Base-by-base conservation (phyloP, 2,113 vertebrate genomes). In the Cynoglossus semilaevis region DNA sequence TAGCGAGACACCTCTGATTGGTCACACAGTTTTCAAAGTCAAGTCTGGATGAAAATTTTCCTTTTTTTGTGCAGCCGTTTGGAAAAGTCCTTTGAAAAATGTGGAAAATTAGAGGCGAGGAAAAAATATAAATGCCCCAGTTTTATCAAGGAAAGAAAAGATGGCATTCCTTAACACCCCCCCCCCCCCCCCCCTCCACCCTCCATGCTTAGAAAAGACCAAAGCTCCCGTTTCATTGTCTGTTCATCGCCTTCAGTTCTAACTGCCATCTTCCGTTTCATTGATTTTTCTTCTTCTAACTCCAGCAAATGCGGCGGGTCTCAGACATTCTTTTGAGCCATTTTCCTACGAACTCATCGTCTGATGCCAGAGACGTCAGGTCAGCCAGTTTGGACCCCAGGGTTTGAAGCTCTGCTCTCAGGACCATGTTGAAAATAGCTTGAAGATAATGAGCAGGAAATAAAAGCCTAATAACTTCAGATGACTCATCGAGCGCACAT, bases 211-310 rank as follows among this genome's bases (percentile, higher is more conserved):
- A n/a, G n/a, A n/a, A n/a, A n/a, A n/a, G n/a, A n/a, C n/a, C n/a
- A n/a, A n/a, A n/a, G n/a, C n/a, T n/a, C n/a, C n/a, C n/a, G n/a
- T 34, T 0, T 44, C 22, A 53, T 34, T 5, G 19, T 9, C 53
- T 47, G 47, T 29, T 10, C 56, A 63, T 70, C 66, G 55, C 77
- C 79, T 81, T 64, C 29, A 58, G 54, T 63, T 76, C 52, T 61
- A 29, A 18, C 44, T 49, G 16, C 35, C 52, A n/a, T n/a, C n/a
- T n/a, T n/a, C n/a, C n/a, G n/a, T n/a, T n/a, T n/a, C n/a, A n/a
- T n/a, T n/a, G n/a, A n/a, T n/a, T n/a, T n/a, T n/a, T n/a, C n/a
- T n/a, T n/a, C n/a, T n/a, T n/a, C n/a, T n/a, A n/a, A n/a, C n/a
- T n/a, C n/a, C n/a, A n/a, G n/a, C n/a, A n/a, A n/a, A n/a, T n/a